Base-by-base conservation (phyloP, 2,797 vertebrate species). In the Todus mexicanus region DNA sequence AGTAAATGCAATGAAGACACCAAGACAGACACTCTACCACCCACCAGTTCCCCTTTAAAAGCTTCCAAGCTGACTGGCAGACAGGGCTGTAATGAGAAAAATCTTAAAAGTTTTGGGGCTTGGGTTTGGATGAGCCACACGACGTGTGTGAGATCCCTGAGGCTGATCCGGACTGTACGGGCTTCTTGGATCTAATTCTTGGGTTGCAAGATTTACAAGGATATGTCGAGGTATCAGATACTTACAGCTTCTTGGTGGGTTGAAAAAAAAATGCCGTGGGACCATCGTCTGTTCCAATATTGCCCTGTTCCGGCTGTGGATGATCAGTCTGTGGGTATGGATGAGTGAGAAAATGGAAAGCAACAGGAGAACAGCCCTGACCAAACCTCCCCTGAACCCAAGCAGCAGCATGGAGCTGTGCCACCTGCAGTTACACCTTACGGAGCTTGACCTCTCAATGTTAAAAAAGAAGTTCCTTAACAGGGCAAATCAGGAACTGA, bases 41-140 rank as follows among this genome's bases (percentile, higher is more conserved):
- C 95, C 94, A 96, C 91, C 83, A 88, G 66, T 61, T 93, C 68
- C 84, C 63, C 60, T 93, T 90, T 53, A 54, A 65, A 80, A 79
- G 76, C 59, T 92, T 92, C 89, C 89, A 93, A 84, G 76, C 45
- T 92, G 93, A 81, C 73, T 88, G 82, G 89, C 84, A 93, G 89
- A 81, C 90, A 79, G 45, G 86, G 43, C 48, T 4, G 9, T 57
- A 76, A 90, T 37, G 64, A 84, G 84, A 94, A 85, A 61, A 53
- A 42, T 31, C 59, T 35, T 12, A 54, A 78, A 85, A 87, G 87
- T 75, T 73, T 33, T 56, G 66, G 84, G 78, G 54, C 72, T 92
- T 79, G 65, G 80, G 71, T 82, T 86, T 91, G 77, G 91, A 91
- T 84, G 89, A 95, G 76, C 51, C 59, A 71, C 69, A 53, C 84